Conservation (phyloP, 2,113 vertebrate genomes). For the Chaenocephalus aceratus region DNA sequence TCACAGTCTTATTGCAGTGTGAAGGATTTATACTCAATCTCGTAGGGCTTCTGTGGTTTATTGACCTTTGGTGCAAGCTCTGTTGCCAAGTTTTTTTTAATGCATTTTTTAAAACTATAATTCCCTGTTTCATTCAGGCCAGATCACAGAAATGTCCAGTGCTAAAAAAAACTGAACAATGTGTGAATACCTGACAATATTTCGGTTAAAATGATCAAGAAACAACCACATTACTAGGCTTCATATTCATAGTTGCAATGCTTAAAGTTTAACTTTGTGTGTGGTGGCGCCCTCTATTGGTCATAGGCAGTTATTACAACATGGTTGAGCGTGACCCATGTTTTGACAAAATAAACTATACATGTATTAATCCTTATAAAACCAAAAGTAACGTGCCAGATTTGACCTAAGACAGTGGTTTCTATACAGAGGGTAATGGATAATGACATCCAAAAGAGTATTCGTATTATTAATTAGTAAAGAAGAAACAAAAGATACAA, state of each 20-base stretch:
- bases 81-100: not conserved
- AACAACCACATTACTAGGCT: not conserved
- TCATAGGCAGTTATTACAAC: conserved; percentile 29
- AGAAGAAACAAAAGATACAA: not conserved
- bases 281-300: conserved; percentile 63
- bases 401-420: not conserved
- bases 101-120: not conserved
- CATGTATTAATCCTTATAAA: not conserved
- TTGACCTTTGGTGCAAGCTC: not conserved
- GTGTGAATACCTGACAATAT: not conserved
- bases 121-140: not conserved
- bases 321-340: not conserved
- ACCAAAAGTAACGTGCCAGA: not conserved
- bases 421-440: not conserved
- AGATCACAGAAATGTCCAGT: not conserved
- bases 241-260: not conserved
- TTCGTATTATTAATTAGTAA: not conserved
- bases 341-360: not conserved
- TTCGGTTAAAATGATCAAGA: not conserved
- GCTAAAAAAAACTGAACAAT: not conserved
- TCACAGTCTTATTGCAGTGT: not conserved
- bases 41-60: not conserved
- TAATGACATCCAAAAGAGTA: not conserved
- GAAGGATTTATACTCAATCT: not conserved
- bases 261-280: not conserved